phyloP scores from a whole-genome alignment of 2,113 vertebrate species.

The Plestiodon gilberti region DNA sequence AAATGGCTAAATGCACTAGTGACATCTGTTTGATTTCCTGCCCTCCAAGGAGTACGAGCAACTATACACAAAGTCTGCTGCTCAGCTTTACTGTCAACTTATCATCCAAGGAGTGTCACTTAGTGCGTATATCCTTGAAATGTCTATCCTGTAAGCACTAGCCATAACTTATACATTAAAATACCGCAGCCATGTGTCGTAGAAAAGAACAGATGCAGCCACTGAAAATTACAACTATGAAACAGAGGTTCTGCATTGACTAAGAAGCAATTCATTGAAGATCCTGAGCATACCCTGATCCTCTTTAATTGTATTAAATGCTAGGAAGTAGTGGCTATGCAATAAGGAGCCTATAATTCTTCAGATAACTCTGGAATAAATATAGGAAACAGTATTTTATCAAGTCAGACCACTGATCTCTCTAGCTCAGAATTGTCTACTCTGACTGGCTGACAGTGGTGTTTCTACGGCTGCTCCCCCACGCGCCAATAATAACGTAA shows the following conservation, averaged over 20 bases:
- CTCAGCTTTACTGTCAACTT: slow-evolving; percentile 41
- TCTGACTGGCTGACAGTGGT: background rate
- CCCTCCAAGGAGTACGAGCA: slow-evolving; percentile 25
- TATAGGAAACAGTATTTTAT: background rate
- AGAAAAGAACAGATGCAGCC: slow-evolving; percentile 15
- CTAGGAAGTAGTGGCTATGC: background rate
- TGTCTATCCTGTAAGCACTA: accelerated
- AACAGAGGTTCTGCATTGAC: background rate
- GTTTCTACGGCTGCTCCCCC: too few species aligned
- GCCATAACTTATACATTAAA: background rate
- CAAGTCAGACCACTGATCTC: background rate
- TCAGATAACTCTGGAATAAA: background rate
- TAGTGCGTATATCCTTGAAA: background rate
- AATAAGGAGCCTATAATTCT: background rate
- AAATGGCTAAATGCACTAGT: background rate
- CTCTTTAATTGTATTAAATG: background rate
- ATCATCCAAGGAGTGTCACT: slow-evolving; percentile 35
- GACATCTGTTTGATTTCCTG: background rate
- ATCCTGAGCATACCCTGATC: background rate
- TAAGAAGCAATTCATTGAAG: background rate
- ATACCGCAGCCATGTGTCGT: slow-evolving; percentile 11
- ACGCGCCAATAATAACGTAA: too few species aligned
- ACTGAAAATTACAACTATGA: background rate
- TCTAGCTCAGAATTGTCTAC: background rate
- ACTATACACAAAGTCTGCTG: slow-evolving; percentile 4